phyloP scores from a whole-genome alignment of 2,113 vertebrate genomes.

The Lycaon pictus region DNA sequence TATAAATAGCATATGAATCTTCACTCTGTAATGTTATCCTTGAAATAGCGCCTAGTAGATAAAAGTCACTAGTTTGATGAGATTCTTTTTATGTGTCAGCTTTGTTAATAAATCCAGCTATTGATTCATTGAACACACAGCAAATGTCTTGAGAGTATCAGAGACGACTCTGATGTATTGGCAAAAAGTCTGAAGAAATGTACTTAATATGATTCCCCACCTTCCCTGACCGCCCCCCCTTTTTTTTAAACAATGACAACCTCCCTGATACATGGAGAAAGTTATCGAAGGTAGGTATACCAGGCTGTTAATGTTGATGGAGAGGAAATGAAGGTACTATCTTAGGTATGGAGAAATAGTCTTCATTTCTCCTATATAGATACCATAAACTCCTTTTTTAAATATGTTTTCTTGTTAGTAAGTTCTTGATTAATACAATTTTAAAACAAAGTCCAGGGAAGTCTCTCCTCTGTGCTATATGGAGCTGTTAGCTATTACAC shows the following conservation, averaged over 20 bases:
- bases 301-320: neutral
- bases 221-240: accelerated
- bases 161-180: neutral
- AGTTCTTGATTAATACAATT: neutral
- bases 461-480: neutral
- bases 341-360: neutral
- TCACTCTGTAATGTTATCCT: neutral
- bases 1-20: neutral
- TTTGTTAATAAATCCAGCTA: neutral
- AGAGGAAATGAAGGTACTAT: neutral
- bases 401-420: neutral
- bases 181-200: neutral
- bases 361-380: neutral
- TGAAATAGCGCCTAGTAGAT: neutral
- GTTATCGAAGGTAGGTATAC: neutral
- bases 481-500: neutral
- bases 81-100: neutral
- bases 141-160: neutral
- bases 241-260: neutral
- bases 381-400: neutral
- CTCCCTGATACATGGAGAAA: neutral
- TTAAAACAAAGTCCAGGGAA: neutral
- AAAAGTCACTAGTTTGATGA: neutral
- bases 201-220: neutral
- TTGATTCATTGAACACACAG: neutral